These are phyloP conservation scores for Melipona beecheii DNA, from an alignment of 2,888 invertebrate species.

Conservation along the genomic window DNA sequence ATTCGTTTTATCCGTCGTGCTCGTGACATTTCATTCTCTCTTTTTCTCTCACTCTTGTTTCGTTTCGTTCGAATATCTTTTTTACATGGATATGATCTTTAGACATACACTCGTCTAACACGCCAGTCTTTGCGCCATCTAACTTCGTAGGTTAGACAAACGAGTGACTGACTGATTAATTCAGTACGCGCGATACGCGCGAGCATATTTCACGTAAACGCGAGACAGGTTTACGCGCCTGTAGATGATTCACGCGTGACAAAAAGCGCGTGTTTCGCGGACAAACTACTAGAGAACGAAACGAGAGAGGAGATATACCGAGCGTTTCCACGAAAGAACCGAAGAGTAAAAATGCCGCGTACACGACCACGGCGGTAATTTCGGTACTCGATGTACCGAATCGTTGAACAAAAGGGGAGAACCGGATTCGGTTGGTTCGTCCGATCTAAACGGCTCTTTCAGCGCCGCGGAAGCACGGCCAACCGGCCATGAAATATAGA, in stretches of 20 bases:
- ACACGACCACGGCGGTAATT: background rate
- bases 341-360: background rate
- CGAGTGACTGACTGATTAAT: background rate
- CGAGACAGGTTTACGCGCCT: too few species aligned
- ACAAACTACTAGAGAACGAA: too few species aligned
- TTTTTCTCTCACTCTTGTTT: too few species aligned
- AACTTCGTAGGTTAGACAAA: background rate
- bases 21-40: background rate
- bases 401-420: background rate
- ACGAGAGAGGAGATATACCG: too few species aligned
- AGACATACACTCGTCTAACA: background rate
- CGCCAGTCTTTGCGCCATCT: background rate
- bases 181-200: background rate
- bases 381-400: background rate
- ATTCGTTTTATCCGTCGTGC: background rate
- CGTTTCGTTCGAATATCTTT: too few species aligned
- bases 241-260: too few species aligned
- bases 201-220: too few species aligned
- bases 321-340: background rate
- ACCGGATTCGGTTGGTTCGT: conserved; percentile 1
- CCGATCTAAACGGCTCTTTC: conserved; percentile 35
- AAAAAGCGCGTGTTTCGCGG: too few species aligned
- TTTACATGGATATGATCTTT: too few species aligned
- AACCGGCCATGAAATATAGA: conserved; percentile 59
- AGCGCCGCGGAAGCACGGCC: conserved; percentile 51